Percentiles rank a stretch among this genome's conserved stretches.
Conservation (phyloP, 2,797 vertebrate genomes). For the Lycodopsis pacificus region DNA sequence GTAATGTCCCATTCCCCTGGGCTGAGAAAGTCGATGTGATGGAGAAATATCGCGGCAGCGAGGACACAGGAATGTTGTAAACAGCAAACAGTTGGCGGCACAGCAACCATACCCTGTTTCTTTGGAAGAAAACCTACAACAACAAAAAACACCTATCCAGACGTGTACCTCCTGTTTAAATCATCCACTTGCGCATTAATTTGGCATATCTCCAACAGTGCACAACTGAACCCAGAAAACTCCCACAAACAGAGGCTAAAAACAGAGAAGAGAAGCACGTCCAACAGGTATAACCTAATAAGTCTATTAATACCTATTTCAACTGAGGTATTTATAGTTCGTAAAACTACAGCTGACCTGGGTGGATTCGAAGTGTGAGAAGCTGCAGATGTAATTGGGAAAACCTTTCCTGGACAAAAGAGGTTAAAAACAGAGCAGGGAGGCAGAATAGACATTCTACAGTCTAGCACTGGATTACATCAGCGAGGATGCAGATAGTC, state of each 20-base stretch:
- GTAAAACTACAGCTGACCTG: not conserved
- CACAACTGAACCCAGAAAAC: not conserved
- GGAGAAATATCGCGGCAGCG: slow-evolving; percentile 12
- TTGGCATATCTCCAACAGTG: not conserved
- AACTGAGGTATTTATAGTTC: not conserved
- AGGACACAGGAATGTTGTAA: not conserved
- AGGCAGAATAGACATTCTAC: slow-evolving; percentile 15
- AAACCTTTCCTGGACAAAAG: slow-evolving; percentile 11
- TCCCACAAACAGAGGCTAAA: not conserved
- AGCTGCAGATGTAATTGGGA: not conserved
- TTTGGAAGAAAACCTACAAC: not conserved
- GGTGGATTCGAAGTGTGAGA: not conserved
- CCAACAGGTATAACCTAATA: not conserved
- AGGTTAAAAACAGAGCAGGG: slow-evolving; percentile 9
- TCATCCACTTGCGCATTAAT: not conserved
- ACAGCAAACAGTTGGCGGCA: slow-evolving; percentile 21
- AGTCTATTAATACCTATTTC: not conserved
- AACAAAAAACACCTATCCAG: not conserved
- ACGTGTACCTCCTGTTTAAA: not conserved
- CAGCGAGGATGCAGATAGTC: slow-evolving; percentile 59
- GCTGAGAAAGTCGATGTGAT: not conserved
- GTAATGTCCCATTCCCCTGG: not conserved
- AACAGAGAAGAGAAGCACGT: not conserved
- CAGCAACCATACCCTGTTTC: not conserved
- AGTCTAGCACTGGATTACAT: slow-evolving; percentile 53